phyloP scores from a whole-genome alignment of 2,797 vertebrate genomes.

The Mallotus villosus region DNA sequence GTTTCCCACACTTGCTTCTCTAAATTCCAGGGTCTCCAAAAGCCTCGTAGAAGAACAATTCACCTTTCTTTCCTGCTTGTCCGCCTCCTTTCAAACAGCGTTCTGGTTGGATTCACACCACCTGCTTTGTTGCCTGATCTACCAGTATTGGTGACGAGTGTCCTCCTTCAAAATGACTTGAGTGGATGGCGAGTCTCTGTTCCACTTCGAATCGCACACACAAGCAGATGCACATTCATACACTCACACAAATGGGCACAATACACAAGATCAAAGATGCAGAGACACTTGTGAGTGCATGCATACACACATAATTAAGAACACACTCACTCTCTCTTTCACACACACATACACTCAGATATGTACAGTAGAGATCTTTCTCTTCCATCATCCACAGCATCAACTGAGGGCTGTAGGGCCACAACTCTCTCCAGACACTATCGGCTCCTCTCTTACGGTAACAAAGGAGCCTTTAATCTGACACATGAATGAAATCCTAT shows the following conservation, averaged over 20 bases:
- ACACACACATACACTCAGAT: constrained; percentile 11
- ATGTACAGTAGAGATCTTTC: neutral
- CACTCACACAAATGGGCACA: no score
- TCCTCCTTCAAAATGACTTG: neutral
- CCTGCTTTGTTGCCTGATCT: neutral
- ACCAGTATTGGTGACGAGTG: neutral
- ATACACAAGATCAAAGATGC: neutral
- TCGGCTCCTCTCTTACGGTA: no score
- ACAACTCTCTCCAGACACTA: neutral
- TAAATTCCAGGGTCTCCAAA: no score
- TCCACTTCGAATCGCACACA: no score
- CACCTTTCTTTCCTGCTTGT: no score
- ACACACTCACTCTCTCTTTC: neutral
- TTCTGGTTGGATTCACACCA: no score
- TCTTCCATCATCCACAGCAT: neutral
- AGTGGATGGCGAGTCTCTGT: no score
- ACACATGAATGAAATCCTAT: neutral
- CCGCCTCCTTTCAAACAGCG: no score
- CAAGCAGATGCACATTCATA: no score
- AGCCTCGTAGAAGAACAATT: no score
- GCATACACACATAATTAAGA: neutral
- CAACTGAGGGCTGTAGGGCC: neutral
- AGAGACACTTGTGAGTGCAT: neutral
- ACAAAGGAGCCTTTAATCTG: neutral
- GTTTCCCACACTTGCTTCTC: no score